Conservation (phyloP, 2,888 invertebrate species). For the Drosophila austrosaltans region DNA sequence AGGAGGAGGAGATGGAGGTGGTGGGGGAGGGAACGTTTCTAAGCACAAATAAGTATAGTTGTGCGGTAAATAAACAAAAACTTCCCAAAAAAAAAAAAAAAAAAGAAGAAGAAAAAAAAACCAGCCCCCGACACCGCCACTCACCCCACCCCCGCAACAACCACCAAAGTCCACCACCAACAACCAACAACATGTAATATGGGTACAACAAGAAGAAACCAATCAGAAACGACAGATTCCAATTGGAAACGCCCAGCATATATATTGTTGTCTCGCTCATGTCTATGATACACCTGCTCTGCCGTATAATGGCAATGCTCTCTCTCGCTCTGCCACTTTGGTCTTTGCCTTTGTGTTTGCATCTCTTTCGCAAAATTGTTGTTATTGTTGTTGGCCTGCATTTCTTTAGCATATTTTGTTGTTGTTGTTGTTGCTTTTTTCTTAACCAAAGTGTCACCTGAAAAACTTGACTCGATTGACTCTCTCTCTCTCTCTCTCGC, state of each 20-base stretch:
- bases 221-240: constrained; percentile 64
- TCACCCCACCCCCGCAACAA: constrained; percentile 27
- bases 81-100: constrained; percentile 17
- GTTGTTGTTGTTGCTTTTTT: constrained; percentile 49
- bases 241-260: constrained; percentile 75
- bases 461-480: constrained; percentile 33
- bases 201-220: constrained; percentile 28
- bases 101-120: constrained; percentile 5
- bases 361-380: constrained; percentile 44
- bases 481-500: constrained; percentile 27
- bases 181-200: constrained; percentile 46
- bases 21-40: constrained; percentile 31
- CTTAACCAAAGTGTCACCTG: constrained; percentile 68
- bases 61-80: constrained; percentile 59
- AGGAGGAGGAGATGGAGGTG: no score
- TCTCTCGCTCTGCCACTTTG: constrained; percentile 15
- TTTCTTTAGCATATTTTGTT: constrained; percentile 38
- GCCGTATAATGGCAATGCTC: constrained; percentile 25
- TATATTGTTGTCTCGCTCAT: constrained; percentile 6
- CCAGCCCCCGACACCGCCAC: constrained; percentile 8
- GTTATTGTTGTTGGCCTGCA: constrained; percentile 52
- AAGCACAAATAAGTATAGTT: constrained; percentile 51
- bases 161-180: constrained; percentile 6
- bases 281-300: constrained; percentile 6
- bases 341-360: constrained; percentile 15